phyloP scores from a whole-genome alignment of 2,888 invertebrate genomes.

The Xestia c-nigrum region DNA sequence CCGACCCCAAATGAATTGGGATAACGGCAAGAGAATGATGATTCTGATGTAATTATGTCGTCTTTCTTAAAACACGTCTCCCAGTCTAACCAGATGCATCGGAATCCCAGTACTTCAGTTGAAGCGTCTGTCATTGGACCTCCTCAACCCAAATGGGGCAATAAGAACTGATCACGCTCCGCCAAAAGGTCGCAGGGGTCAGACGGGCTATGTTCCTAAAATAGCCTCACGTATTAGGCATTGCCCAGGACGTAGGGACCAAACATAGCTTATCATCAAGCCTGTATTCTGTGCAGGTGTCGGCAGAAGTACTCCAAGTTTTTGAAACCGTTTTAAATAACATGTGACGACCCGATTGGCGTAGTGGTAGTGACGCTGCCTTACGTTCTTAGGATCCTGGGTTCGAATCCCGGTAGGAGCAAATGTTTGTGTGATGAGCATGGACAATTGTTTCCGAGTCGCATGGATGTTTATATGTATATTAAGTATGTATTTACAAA shows the following conservation, averaged over 20 bases:
- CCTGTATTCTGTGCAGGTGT: too few species aligned
- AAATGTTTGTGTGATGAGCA: too few species aligned
- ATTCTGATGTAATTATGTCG: too few species aligned
- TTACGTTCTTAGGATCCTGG: too few species aligned
- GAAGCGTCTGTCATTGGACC: not conserved
- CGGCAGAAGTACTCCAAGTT: not conserved
- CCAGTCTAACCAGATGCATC: not conserved
- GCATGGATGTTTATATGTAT: too few species aligned
- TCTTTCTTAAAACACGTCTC: not conserved
- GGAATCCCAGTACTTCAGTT: not conserved
- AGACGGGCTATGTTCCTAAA: constrained; percentile 20
- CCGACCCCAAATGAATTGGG: too few species aligned
- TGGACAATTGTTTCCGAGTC: too few species aligned
- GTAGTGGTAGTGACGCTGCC: too few species aligned
- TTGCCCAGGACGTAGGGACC: not conserved
- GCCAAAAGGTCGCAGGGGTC: constrained; percentile 3
- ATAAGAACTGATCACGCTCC: not conserved
- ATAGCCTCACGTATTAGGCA: not conserved
- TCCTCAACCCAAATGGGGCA: not conserved
- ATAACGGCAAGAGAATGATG: too few species aligned
- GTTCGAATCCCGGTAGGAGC: too few species aligned
- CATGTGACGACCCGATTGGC: too few species aligned
- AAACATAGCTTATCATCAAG: not conserved
- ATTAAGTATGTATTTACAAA: too few species aligned
- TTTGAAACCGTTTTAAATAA: not conserved